Evolutionary conservation across 1,140 invertebrate genomes (phyloP), one percentile per base, ranked within the genome.

Genomic region (Idris sp.): DNA sequence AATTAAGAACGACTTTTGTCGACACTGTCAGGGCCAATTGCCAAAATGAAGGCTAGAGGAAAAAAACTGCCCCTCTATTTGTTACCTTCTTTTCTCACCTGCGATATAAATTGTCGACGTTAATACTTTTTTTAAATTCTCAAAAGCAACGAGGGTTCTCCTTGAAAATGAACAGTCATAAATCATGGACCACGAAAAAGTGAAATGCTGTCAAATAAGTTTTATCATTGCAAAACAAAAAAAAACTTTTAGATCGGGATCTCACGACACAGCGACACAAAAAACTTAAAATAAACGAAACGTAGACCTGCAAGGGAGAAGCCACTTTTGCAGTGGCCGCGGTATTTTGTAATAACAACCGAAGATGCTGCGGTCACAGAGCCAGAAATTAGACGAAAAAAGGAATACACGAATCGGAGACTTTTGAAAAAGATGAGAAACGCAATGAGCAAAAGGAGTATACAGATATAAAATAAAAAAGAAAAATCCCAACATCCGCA

Each of bases 241-340:
- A 14, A 36, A 36, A 48, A 18, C 2, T 26, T 28, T 14, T 9
- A 41, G 31, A 36, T 48, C 6, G 35, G 25, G 31, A 49, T 31
- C 43, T 48, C 43, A 61, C 25, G 43, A n/a, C n/a, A n/a, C n/a
- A n/a, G n/a, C n/a, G n/a, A n/a, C n/a, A n/a, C n/a, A n/a, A n/a
- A n/a, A n/a, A n/a, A n/a, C n/a, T n/a, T n/a, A n/a, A n/a, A n/a
- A n/a, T n/a, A 36, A 16, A 56, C 15, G 28, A 67, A 33, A 2
- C 26, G n/a, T 2, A 13, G 54, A 36, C 22, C 35, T 2, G 11
- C 13, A 38, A 46, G 6, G 16, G 35, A 18, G 35, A 54, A 48
- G 43, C 35, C 44, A 36, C 59, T 68, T 68, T 68, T 43, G 44
- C 53, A 59, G 44, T 30, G 53, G 40, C 30, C 25, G 62, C 49